Conservation (phyloP, 2,113 vertebrate species). For the Balaeniceps rex region DNA sequence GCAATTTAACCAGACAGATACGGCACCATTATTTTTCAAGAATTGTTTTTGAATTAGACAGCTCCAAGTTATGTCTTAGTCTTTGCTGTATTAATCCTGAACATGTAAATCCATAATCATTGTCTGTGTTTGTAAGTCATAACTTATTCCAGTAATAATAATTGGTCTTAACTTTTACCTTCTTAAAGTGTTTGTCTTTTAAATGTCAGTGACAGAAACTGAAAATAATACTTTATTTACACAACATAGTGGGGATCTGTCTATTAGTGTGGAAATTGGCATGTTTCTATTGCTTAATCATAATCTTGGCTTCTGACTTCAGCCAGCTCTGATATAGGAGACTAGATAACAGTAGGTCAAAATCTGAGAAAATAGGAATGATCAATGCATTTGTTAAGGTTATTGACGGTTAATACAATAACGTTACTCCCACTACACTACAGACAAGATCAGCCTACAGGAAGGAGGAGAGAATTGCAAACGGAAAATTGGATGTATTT, state of each 20-base stretch:
- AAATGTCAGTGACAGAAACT: neutral
- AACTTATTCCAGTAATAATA: neutral
- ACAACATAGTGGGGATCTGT: rapidly evolving
- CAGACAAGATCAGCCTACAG: rapidly evolving
- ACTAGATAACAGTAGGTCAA: neutral
- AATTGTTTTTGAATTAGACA: neutral
- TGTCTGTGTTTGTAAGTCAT: neutral
- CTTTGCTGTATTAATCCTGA: neutral
- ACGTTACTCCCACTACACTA: neutral
- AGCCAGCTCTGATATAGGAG: neutral
- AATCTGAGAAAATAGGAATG: neutral
- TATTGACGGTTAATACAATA: neutral
- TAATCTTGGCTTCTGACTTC: neutral
- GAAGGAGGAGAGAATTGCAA: neutral
- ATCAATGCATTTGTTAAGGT: neutral
- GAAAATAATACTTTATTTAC: neutral
- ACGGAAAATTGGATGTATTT: neutral
- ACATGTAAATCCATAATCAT: neutral
- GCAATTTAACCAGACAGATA: neutral
- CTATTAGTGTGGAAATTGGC: neutral
- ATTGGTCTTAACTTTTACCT: neutral
- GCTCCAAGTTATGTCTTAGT: neutral
- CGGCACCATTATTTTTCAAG: neutral
- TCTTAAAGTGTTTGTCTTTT: neutral
- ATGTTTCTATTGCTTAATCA: neutral